A percentile compares a stretch with the other conserved stretches of the same genome.
Evolutionary conservation across 2,888 invertebrate genomes (phyloP).

Genomic region (Hermaeophaga mercurialis): DNA sequence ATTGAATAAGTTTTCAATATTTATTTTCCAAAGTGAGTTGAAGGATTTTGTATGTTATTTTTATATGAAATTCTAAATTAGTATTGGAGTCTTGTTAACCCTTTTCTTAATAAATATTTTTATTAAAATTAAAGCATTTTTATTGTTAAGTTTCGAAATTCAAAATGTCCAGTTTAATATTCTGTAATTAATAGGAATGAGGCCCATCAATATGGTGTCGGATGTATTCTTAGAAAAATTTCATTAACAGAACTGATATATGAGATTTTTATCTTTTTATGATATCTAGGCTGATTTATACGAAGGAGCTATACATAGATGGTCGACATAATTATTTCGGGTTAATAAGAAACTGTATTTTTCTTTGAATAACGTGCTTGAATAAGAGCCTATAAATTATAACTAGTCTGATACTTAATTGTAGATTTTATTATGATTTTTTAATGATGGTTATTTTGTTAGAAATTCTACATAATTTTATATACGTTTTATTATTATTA

Average conservation of each 20-base stretch:
- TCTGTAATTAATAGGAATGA: conserved; percentile 1
- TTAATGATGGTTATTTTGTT: no score
- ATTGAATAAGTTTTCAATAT: no score
- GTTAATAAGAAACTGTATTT: conserved; percentile 2
- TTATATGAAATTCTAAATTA: no score
- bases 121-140: neutral
- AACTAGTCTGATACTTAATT: no score
- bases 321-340: neutral
- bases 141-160: neutral
- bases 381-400: neutral
- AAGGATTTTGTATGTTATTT: no score
- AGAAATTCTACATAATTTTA: no score
- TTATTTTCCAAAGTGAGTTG: no score
- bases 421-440: no score
- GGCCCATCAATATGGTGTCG: conserved; percentile 8
- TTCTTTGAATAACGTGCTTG: neutral
- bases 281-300: conserved; percentile 10
- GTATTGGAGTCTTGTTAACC: no score
- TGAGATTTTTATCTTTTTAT: conserved; percentile 14
- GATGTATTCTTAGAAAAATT: conserved; percentile 3
- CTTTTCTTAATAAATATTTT: no score
- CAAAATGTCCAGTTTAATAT: neutral
- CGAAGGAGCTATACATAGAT: neutral
- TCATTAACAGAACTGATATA: conserved; percentile 6
- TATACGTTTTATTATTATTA: no score